phyloP scores from a whole-genome alignment of 2,797 vertebrate genomes.

The Sorex maritimensis region DNA sequence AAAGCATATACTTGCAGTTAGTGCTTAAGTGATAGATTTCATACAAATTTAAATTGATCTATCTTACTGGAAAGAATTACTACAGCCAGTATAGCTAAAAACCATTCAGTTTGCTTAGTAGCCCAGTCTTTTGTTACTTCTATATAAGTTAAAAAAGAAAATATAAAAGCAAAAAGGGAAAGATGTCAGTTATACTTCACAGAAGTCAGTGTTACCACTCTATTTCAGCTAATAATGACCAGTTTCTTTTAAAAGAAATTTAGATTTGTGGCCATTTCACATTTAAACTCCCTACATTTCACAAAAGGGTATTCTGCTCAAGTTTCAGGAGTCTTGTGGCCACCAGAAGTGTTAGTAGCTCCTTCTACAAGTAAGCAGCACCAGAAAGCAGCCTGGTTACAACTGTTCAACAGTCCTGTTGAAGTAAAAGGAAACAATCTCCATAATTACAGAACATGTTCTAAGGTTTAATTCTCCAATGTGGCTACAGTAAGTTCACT shows the following conservation, averaged over 20 bases:
- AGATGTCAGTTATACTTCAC: background rate
- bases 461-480: conserved; percentile 73
- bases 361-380: conserved; percentile 58
- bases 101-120: background rate
- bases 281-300: conserved; percentile 66
- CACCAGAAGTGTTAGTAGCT: conserved; percentile 51
- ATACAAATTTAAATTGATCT: conserved; percentile 18
- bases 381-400: conserved; percentile 60
- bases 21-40: conserved; percentile 58
- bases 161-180: background rate
- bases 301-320: conserved; percentile 53
- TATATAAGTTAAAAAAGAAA: conserved; percentile 6
- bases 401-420: conserved; percentile 58
- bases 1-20: conserved; percentile 32
- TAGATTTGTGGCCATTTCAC: conserved; percentile 63
- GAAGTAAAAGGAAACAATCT: conserved; percentile 71
- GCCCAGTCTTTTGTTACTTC: conserved; percentile 17
- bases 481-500: conserved; percentile 69
- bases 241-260: conserved; percentile 57
- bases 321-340: conserved; percentile 60
- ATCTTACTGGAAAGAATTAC: conserved; percentile 13
- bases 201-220: conserved; percentile 6
- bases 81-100: background rate
- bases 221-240: conserved; percentile 12
- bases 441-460: conserved; percentile 50